Evolutionary conservation across 2,888 invertebrate species (phyloP).

Genomic region (Tachina grossa): DNA sequence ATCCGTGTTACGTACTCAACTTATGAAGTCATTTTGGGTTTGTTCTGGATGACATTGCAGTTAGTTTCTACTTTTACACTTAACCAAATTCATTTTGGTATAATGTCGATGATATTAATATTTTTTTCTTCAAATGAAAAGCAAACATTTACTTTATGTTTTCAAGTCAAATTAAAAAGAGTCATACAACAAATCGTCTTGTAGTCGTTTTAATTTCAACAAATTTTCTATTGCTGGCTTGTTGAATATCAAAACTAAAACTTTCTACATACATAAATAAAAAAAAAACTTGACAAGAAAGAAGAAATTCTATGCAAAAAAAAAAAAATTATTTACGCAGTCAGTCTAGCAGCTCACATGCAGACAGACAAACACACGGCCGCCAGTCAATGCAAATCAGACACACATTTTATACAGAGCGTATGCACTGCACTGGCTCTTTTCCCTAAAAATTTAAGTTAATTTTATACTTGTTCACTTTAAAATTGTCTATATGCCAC

Average conservation of each 20-base stretch:
- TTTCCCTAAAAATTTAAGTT: not conserved
- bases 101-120: not conserved
- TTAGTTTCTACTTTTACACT: not conserved
- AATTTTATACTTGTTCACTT: conserved; percentile 22
- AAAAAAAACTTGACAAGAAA: conserved; percentile 41
- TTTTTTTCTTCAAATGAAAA: not conserved
- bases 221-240: conserved; percentile 20
- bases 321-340: conserved; percentile 48
- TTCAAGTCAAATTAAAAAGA: conserved; percentile 66
- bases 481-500: conserved; percentile 34
- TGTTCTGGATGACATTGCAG: too few species aligned
- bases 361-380: conserved; percentile 34
- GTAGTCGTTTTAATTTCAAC: conserved; percentile 41
- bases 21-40: too few species aligned
- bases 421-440: not conserved
- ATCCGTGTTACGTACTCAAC: too few species aligned
- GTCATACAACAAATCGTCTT: conserved; percentile 62
- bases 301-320: conserved; percentile 44
- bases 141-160: conserved; percentile 65
- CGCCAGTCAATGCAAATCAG: conserved; percentile 50
- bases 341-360: conserved; percentile 6
- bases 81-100: conserved; percentile 19
- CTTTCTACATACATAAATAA: conserved; percentile 6
- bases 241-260: not conserved
- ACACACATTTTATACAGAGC: conserved; percentile 40